Evolutionary conservation across 2,797 vertebrate species (phyloP).

Genomic region (Odontamblyopus lacepedii): DNA sequence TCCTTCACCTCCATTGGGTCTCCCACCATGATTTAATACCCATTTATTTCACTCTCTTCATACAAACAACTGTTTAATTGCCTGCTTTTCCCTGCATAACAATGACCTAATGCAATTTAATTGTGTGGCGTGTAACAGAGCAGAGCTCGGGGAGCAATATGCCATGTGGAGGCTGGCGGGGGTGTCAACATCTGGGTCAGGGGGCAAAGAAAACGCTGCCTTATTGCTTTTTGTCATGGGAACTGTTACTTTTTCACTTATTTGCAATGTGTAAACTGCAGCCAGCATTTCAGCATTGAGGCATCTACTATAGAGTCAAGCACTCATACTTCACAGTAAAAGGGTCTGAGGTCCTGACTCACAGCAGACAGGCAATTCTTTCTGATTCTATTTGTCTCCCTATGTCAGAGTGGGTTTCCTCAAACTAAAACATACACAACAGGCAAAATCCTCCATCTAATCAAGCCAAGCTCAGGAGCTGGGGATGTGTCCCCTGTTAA

Average conservation of each 20-base stretch:
- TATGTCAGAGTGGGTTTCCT: too few relatives aligned
- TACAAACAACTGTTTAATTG: conserved; percentile 31
- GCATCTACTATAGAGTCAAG: not conserved
- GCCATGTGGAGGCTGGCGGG: conserved; percentile 28
- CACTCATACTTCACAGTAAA: too few relatives aligned
- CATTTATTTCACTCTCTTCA: conserved; percentile 32
- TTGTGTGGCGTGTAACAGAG: conserved; percentile 17
- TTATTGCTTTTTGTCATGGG: conserved; percentile 26
- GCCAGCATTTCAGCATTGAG: not conserved
- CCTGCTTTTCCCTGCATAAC: conserved; percentile 29
- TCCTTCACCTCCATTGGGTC: conserved; percentile 30
- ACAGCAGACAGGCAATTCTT: too few relatives aligned
- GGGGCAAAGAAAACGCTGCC: conserved; percentile 35
- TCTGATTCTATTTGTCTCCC: too few relatives aligned
- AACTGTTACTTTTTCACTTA: not conserved
- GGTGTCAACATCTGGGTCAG: conserved; percentile 34
- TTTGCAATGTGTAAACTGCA: not conserved
- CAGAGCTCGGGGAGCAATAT: conserved; percentile 30
- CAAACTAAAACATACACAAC: too few relatives aligned
- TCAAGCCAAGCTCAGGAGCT: too few relatives aligned
- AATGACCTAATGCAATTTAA: conserved; percentile 36
- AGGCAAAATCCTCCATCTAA: too few relatives aligned
- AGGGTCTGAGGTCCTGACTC: too few relatives aligned
- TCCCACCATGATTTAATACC: conserved; percentile 18
- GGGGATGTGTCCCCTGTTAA: too few relatives aligned